Percentiles rank a stretch among this genome's conserved stretches.
Conservation (phyloP, 1,140 invertebrate species). For the Penaeus vannamei region DNA sequence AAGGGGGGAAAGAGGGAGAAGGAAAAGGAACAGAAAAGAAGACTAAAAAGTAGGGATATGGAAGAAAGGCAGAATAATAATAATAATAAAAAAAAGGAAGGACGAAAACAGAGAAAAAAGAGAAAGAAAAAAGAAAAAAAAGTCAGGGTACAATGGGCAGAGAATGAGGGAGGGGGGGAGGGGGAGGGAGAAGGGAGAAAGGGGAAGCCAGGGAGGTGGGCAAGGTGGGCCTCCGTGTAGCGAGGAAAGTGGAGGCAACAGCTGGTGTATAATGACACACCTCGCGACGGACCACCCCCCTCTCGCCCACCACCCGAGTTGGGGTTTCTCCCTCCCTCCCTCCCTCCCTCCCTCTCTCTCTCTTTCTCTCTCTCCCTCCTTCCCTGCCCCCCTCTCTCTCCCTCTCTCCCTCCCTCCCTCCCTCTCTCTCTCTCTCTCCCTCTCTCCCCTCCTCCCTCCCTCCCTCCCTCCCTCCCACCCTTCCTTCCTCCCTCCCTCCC, state of each 20-base stretch:
- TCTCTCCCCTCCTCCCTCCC: neutral
- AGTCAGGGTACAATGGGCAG: neutral
- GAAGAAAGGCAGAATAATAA: neutral
- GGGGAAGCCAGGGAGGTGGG: neutral
- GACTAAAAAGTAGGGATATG: neutral
- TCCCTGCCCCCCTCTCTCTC: neutral
- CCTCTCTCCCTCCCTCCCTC: neutral
- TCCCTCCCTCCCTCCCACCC: neutral
- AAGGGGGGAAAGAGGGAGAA: neutral
- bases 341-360: neutral
- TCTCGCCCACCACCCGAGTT: neutral
- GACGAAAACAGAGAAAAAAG: neutral
- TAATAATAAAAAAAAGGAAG: neutral
- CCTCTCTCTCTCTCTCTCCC: constrained; percentile 2
- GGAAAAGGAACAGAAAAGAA: neutral
- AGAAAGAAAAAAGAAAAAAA: neutral
- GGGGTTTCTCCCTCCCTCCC: neutral
- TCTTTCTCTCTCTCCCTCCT: constrained; percentile 5
- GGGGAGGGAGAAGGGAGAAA: neutral
- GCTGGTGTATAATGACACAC: neutral
- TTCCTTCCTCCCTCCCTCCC: neutral
- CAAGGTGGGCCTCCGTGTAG: neutral
- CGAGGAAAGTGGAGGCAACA: neutral
- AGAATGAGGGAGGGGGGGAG: neutral
- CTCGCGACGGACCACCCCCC: neutral